Evolutionary conservation across 2,113 vertebrate species (phyloP).

Genomic region (Grus americana): DNA sequence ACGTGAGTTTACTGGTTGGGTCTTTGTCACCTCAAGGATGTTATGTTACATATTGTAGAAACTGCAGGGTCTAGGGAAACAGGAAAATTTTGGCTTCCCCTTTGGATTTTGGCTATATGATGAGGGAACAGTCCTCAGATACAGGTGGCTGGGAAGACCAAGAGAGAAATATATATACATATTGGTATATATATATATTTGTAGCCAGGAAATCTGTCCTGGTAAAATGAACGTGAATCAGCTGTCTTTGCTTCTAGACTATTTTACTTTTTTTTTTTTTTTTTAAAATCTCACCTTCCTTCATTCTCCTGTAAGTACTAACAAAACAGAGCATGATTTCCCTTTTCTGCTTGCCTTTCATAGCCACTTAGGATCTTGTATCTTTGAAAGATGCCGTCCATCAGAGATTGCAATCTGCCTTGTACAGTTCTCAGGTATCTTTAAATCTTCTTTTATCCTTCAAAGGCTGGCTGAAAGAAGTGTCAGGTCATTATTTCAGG

Average conservation of each 20-base stretch:
- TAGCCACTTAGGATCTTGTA: not conserved
- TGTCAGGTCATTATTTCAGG: constrained; percentile 50
- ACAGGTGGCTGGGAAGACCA: not conserved
- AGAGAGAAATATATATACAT: not conserved
- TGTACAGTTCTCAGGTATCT: not conserved
- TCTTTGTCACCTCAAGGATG: not conserved
- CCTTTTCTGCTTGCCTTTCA: not conserved
- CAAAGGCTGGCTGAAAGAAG: constrained; percentile 41
- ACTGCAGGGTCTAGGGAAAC: not conserved
- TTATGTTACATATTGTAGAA: not conserved
- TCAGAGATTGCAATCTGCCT: constrained; percentile 16
- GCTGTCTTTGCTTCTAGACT: not conserved
- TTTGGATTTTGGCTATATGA: not conserved
- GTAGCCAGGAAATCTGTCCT: not conserved
- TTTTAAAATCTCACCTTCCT: not conserved
- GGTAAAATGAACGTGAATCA: not conserved
- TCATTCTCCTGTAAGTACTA: not conserved
- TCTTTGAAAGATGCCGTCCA: not conserved
- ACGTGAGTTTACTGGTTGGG: not conserved
- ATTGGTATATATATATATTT: not conserved
- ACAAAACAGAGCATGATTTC: not conserved
- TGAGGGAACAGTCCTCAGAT: not conserved
- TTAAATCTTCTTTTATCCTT: constrained; percentile 48
- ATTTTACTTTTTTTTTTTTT: not conserved
- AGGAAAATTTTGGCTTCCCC: not conserved